Conservation (phyloP, 2,113 vertebrate species). For the Acanthochromis polyacanthus region DNA sequence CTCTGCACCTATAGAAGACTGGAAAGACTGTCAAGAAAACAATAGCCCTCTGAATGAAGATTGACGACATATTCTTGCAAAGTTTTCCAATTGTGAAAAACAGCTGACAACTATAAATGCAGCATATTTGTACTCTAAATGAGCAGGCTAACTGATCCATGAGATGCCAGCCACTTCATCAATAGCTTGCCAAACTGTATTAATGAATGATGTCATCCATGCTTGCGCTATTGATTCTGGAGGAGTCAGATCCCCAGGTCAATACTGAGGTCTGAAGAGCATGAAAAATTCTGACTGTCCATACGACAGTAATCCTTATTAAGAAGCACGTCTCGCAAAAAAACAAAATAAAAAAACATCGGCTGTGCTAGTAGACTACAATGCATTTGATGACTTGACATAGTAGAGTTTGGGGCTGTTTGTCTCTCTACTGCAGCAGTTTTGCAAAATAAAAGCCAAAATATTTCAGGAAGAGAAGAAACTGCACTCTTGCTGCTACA, state of each 20-base stretch:
- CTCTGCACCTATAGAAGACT: conserved; percentile 27
- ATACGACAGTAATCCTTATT: conserved; percentile 21
- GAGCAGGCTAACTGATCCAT: conserved; percentile 31
- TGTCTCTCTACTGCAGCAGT: not conserved
- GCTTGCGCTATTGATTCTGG: conserved; percentile 39
- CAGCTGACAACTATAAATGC: conserved; percentile 35
- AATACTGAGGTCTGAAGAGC: conserved; percentile 6
- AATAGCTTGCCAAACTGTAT: conserved; percentile 23
- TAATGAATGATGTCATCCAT: conserved; percentile 14
- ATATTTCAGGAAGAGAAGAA: conserved; percentile 16
- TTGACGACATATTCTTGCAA: conserved; percentile 53
- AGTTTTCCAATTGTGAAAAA: conserved; percentile 32
- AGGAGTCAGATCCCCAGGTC: conserved; percentile 17
- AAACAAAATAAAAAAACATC: not conserved
- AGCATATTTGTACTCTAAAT: conserved; percentile 7
- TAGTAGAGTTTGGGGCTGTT: not conserved
- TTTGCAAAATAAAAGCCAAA: not conserved
- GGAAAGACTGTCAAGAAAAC: conserved; percentile 58
- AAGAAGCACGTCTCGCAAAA: not conserved
- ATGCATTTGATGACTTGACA: conserved; percentile 12
- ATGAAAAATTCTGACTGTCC: not conserved
- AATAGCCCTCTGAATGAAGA: conserved; percentile 44
- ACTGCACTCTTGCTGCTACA: not conserved
- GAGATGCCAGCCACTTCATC: conserved; percentile 18
- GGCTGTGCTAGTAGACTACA: not conserved